Evolutionary conservation across 2,797 vertebrate genomes (phyloP).

Genomic region (Phrynocephalus vlangalii): DNA sequence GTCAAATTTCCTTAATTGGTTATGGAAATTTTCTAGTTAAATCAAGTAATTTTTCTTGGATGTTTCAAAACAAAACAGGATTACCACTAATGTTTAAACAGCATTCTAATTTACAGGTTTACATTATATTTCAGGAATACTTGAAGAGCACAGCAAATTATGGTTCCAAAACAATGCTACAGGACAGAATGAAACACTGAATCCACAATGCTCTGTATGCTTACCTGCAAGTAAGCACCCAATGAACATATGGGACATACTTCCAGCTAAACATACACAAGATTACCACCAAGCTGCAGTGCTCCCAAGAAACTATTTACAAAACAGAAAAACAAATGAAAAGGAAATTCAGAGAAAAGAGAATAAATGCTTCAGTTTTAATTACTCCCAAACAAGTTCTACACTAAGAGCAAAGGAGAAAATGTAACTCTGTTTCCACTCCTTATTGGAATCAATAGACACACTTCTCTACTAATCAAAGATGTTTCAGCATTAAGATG

Average conservation of each 20-base stretch:
- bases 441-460: not conserved
- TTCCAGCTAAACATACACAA: slow-evolving; percentile 1
- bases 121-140: not conserved
- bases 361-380: not conserved
- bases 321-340: not conserved
- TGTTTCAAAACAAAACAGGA: not conserved
- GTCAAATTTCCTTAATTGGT: not conserved
- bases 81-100: too few relatives aligned
- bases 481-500: not conserved
- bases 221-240: not conserved
- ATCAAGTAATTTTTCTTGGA: not conserved
- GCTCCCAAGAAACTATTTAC: not conserved
- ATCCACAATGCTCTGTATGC: not conserved
- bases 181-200: not conserved
- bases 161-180: not conserved
- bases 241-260: not conserved
- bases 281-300: not conserved
- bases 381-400: not conserved
- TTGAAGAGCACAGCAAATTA: not conserved
- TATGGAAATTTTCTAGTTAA: not conserved
- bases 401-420: not conserved
- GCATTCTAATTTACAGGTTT: not conserved
- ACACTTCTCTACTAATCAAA: not conserved
- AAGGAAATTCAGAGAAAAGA: not conserved
- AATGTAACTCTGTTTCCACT: not conserved